Evolutionary conservation across 2,888 invertebrate genomes (phyloP).

Genomic region (Saturnia japonica): DNA sequence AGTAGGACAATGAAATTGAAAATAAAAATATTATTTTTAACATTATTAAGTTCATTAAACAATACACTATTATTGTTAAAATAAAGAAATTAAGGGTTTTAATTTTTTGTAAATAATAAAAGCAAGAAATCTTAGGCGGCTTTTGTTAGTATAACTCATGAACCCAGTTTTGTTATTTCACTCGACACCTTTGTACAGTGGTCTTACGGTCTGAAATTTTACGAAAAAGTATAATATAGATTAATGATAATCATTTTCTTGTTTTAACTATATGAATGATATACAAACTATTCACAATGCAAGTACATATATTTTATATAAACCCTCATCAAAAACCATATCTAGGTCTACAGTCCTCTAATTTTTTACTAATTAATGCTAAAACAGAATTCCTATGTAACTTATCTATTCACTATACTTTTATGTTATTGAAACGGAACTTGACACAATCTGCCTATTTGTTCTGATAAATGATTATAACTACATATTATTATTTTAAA

Average conservation of each 20-base stretch:
- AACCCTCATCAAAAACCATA: neutral
- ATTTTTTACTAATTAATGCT: too few relatives aligned
- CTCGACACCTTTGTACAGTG: neutral
- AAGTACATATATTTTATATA: neutral
- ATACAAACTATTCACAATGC: neutral
- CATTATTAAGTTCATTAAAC: neutral
- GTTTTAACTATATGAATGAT: neutral
- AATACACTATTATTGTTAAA: neutral
- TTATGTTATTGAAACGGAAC: neutral
- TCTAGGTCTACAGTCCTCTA: too few relatives aligned
- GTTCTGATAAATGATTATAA: neutral
- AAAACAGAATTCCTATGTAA: too few relatives aligned
- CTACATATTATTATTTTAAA: neutral
- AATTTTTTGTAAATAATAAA: neutral
- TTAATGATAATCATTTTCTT: neutral
- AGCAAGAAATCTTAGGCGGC: neutral
- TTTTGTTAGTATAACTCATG: neutral
- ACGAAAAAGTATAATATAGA: neutral
- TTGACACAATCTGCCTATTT: neutral
- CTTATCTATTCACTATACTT: neutral
- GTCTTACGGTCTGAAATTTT: neutral
- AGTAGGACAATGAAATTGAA: neutral
- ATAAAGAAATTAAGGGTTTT: neutral
- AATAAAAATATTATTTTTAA: neutral
- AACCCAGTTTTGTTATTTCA: neutral